Percentiles rank a stretch among this genome's conserved stretches.
phyloP scores from a whole-genome alignment of 2,888 invertebrate genomes.

The Nysson spinosus region DNA sequence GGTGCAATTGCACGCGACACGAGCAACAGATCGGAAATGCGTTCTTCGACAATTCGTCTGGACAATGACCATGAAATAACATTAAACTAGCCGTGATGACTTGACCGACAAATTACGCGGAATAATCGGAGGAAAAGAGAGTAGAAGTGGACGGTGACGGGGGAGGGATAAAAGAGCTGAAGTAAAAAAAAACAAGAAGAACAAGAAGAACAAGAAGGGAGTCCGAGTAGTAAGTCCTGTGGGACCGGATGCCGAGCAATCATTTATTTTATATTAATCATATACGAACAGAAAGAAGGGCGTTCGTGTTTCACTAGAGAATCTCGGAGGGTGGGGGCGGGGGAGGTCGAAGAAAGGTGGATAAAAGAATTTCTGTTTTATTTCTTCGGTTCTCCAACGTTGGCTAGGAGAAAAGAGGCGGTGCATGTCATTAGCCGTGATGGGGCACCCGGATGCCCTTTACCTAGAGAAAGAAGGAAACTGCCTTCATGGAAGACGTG shows the following conservation, averaged over 20 bases:
- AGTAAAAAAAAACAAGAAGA: conserved; percentile 38
- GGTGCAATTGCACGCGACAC: conserved; percentile 39
- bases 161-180: conserved; percentile 21
- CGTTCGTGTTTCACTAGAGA: conserved; percentile 42
- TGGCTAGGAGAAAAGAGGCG: conserved; percentile 62
- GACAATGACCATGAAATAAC: conserved; percentile 76
- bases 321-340: conserved; percentile 13
- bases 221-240: conserved; percentile 56
- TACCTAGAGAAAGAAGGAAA: conserved; percentile 64
- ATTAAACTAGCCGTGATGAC: conserved; percentile 75
- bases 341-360: conserved; percentile 9
- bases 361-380: conserved; percentile 53
- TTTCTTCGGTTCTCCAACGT: conserved; percentile 57
- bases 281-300: conserved; percentile 70
- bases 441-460: conserved; percentile 70
- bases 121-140: conserved; percentile 68
- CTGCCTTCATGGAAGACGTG: conserved; percentile 72
- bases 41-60: conserved; percentile 68
- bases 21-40: conserved; percentile 49
- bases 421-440: conserved; percentile 76
- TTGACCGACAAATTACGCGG: conserved; percentile 76
- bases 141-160: not conserved
- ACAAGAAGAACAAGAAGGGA: conserved; percentile 52
- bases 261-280: conserved; percentile 77
- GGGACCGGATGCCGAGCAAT: conserved; percentile 76